A percentile compares a stretch with the other conserved stretches of the same genome.
Conservation (phyloP, 2,888 invertebrate species). For the Ptychoptera contaminata region DNA sequence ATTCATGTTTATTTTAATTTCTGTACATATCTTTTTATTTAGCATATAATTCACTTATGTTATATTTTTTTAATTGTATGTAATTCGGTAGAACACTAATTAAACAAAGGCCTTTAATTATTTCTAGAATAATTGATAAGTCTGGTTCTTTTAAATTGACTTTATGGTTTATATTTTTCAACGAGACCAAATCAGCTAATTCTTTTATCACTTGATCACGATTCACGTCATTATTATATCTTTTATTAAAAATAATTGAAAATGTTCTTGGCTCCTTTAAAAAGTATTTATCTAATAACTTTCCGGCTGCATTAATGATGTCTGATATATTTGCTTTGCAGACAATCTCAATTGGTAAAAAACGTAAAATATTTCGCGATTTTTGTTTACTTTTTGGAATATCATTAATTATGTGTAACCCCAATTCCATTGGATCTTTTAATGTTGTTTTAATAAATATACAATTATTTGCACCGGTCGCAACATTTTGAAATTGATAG, state of each 20-base stretch:
- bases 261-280: slow-evolving; percentile 53
- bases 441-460: slow-evolving; percentile 72
- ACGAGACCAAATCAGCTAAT: slow-evolving; percentile 52
- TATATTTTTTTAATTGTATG: slow-evolving; percentile 66
- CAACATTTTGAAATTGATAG: slow-evolving; percentile 53
- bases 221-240: slow-evolving; percentile 57
- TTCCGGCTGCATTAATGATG: slow-evolving; percentile 47
- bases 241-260: slow-evolving; percentile 60
- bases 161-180: slow-evolving; percentile 54
- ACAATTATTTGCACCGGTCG: slow-evolving; percentile 69
- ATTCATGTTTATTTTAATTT: too few species aligned
- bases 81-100: slow-evolving; percentile 68
- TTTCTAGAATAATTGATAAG: slow-evolving; percentile 65
- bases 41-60: slow-evolving; percentile 47
- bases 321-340: slow-evolving; percentile 69
- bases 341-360: slow-evolving; percentile 66
- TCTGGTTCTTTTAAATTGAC: slow-evolving; percentile 66
- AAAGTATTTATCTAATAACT: slow-evolving; percentile 59
- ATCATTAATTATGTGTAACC: slow-evolving; percentile 54
- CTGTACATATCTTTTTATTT: too few species aligned
- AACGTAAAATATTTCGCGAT: slow-evolving; percentile 57
- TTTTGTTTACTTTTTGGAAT: slow-evolving; percentile 52
- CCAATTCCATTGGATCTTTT: slow-evolving; percentile 56
- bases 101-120: slow-evolving; percentile 65
- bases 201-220: slow-evolving; percentile 56